phyloP scores from a whole-genome alignment of 2,113 vertebrate genomes.

The Rhizomys pruinosus region DNA sequence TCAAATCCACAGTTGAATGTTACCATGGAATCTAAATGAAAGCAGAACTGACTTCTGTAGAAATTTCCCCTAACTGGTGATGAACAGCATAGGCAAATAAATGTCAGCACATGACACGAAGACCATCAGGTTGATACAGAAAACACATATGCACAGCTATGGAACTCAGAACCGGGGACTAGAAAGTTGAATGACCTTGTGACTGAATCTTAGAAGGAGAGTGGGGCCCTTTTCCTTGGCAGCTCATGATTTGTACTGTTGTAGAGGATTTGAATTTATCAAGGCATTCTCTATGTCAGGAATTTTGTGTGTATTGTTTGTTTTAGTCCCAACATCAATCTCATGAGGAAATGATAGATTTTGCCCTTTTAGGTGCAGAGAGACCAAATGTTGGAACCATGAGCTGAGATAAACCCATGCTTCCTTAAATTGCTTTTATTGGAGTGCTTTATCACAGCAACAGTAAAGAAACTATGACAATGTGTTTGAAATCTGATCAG shows the following conservation, averaged over 20 bases:
- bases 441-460: background rate
- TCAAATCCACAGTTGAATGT: constrained; percentile 44
- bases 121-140: constrained; percentile 63
- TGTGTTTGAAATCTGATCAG: background rate
- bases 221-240: background rate
- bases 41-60: constrained; percentile 64
- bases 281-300: background rate
- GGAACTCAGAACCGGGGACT: constrained; percentile 45
- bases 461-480: background rate
- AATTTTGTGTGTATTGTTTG: background rate
- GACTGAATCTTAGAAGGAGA: constrained; percentile 36
- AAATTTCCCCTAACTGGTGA: constrained; percentile 66
- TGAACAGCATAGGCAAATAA: constrained; percentile 63
- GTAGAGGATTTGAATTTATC: background rate
- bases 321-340: background rate
- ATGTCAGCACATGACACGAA: constrained; percentile 56
- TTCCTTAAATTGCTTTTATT: background rate
- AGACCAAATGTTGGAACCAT: too few relatives aligned
- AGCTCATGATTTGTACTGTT: background rate
- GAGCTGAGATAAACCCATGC: background rate
- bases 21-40: constrained; percentile 6
- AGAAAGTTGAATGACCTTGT: background rate
- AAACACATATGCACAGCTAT: background rate
- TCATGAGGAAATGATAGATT: background rate
- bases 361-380: background rate